Conservation (phyloP, 1,140 invertebrate genomes). For the Lanistes nyassanus region DNA sequence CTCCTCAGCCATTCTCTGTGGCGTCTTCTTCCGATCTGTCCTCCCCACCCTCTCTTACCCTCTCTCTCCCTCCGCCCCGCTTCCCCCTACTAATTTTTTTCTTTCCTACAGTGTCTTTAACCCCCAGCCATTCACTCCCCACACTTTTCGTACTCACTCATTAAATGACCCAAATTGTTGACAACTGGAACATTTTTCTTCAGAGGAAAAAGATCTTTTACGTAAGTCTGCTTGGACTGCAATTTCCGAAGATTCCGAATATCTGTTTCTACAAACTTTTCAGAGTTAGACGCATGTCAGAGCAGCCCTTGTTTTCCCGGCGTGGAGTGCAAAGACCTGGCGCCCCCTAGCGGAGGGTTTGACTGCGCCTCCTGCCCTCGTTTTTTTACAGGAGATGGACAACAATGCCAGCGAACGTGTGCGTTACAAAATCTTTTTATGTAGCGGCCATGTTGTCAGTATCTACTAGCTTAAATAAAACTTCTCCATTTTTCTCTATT, state of each 20-base stretch:
- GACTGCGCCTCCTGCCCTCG: constrained; percentile 34
- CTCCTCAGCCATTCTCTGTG: too few species aligned
- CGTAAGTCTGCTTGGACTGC: too few species aligned
- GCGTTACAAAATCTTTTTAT: neutral
- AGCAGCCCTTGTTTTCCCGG: constrained; percentile 35
- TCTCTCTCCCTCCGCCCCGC: neutral
- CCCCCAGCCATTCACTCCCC: neutral
- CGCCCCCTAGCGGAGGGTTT: constrained; percentile 25
- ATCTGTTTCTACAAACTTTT: neutral
- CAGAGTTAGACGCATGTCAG: constrained; percentile 31
- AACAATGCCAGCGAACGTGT: constrained; percentile 24
- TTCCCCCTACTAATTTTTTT: neutral
- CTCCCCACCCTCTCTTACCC: too few species aligned
- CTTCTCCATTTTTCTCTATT: too few species aligned
- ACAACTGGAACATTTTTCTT: too few species aligned
- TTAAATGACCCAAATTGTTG: too few species aligned
- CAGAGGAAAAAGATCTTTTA: too few species aligned
- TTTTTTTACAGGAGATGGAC: constrained; percentile 34
- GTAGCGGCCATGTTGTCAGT: too few species aligned
- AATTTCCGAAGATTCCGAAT: neutral
- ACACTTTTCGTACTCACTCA: too few species aligned
- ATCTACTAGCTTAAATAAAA: too few species aligned
- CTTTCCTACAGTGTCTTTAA: neutral
- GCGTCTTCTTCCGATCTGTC: too few species aligned
- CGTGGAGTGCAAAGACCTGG: constrained; percentile 28